Evolutionary conservation across 92 coral and sea anemone species (phyloP).

Genomic region (Parazoanthus swiftii): DNA sequence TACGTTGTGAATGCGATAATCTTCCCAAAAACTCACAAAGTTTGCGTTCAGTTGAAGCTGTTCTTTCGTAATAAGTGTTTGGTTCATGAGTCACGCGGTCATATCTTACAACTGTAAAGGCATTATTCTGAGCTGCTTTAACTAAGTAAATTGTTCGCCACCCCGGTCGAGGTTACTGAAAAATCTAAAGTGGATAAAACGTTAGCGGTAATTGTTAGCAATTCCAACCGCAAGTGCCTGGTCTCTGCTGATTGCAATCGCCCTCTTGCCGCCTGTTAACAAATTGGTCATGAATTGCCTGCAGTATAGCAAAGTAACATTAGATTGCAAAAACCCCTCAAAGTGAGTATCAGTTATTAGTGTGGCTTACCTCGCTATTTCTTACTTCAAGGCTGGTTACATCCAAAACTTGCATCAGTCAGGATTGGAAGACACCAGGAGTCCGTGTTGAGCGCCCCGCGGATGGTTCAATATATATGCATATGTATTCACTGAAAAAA

Average conservation of each 20-base stretch:
- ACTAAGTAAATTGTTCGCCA: not conserved
- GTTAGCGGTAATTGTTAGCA: not conserved
- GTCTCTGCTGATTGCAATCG: not conserved
- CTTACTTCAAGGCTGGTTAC: not conserved
- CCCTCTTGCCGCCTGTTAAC: not conserved
- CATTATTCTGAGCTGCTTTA: no score
- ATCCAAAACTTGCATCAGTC: not conserved
- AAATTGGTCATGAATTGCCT: no score
- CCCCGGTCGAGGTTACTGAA: not conserved
- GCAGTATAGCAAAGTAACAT: not conserved
- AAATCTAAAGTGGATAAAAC: not conserved
- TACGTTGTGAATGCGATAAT: no score
- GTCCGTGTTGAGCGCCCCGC: no score
- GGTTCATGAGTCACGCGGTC: no score
- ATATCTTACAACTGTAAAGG: no score
- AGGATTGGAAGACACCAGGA: no score
- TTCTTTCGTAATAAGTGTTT: no score
- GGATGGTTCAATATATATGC: not conserved
- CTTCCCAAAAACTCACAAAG: no score
- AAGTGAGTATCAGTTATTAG: no score
- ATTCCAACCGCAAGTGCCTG: not conserved
- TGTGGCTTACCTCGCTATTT: not conserved
- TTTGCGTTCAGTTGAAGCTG: not conserved
- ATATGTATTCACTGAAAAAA: not conserved
- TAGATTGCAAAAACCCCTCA: no score